Evolutionary conservation across 2,797 vertebrate genomes (phyloP).

Genomic region (Odontamblyopus rebecca): DNA sequence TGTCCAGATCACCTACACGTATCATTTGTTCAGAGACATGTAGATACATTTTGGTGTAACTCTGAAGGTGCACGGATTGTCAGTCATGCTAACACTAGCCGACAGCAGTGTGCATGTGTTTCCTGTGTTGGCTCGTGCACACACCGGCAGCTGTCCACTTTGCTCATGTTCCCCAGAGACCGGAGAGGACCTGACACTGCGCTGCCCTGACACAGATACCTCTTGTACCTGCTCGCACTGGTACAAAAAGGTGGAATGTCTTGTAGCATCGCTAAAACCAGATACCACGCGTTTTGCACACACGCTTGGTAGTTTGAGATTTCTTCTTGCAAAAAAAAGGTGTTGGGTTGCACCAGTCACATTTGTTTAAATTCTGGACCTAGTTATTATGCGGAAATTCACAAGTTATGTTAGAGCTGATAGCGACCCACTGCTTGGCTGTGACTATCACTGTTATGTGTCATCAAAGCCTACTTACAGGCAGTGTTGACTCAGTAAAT

Average conservation of each 20-base stretch:
- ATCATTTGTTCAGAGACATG: constrained; percentile 52
- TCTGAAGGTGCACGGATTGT: constrained; percentile 60
- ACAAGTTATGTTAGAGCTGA: no score
- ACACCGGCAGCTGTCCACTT: constrained; percentile 75
- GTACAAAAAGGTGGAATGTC: constrained; percentile 6
- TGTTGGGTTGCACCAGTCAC: background rate
- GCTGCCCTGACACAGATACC: constrained; percentile 61
- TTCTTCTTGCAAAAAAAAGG: background rate
- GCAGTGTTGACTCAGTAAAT: no score
- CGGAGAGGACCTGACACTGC: constrained; percentile 50
- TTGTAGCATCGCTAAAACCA: background rate
- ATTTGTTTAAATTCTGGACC: background rate
- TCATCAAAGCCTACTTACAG: no score
- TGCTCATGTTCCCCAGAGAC: constrained; percentile 60
- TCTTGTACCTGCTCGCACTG: constrained; percentile 9
- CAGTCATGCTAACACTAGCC: constrained; percentile 68
- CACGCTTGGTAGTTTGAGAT: background rate
- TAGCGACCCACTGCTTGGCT: no score
- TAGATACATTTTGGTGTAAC: constrained; percentile 43
- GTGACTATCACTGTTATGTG: no score
- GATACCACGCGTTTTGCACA: background rate
- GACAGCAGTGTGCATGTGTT: constrained; percentile 66
- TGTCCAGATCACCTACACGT: constrained; percentile 37
- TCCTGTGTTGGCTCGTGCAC: constrained; percentile 61
- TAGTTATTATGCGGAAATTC: background rate